Base-by-base conservation (phyloP, 2,888 invertebrate species). In the Stomorhina lunata region DNA sequence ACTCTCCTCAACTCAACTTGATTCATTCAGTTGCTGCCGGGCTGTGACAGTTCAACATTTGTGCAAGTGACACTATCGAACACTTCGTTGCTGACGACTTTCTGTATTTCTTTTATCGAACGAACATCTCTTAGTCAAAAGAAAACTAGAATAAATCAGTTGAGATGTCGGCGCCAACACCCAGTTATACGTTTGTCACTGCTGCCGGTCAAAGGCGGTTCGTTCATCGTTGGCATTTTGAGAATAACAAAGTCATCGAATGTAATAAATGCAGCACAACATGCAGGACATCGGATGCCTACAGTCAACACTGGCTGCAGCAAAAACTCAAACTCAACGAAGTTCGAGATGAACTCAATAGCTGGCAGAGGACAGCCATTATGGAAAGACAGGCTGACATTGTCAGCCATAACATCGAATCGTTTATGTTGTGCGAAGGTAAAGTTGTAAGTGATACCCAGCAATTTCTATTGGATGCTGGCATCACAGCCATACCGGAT, bases 351-450 rank as follows among this genome's bases (percentile, higher is more conserved):
- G 50, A 71, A 80, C 48, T 71, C 40, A 34, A 61, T 66, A 15
- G 45, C 10, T 76, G 63, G 57, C 45, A 15, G 50, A 69, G 48
- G 57, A 77, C 81, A 72, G 29, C 72, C 27, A 72, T 81, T 73
- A 81, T 78, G 61, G 20, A 63, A 22, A 34, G 53, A 40, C 53
- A 73, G 43, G 9, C 84, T 20, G 78, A 61, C 6, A 85, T 88
- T 68, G 85, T 86, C n/a, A 63, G 55, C 25, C 63, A 85, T 27
- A 75, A 76, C 12, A 69, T 88, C 32, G 86, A 87, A 10, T 84
- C 84, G 6, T 87, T 87, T 80, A 50, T 88, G 17, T 61, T 88
- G n/a, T 87, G 88, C 68, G 84, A 85, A 65, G 85, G 81, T 9
- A 86, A 83, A 25, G 75, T 84, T 4, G 25, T 6, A 20, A 53